Conservation (phyloP, 2,888 invertebrate genomes). For the Sycophila texana region DNA sequence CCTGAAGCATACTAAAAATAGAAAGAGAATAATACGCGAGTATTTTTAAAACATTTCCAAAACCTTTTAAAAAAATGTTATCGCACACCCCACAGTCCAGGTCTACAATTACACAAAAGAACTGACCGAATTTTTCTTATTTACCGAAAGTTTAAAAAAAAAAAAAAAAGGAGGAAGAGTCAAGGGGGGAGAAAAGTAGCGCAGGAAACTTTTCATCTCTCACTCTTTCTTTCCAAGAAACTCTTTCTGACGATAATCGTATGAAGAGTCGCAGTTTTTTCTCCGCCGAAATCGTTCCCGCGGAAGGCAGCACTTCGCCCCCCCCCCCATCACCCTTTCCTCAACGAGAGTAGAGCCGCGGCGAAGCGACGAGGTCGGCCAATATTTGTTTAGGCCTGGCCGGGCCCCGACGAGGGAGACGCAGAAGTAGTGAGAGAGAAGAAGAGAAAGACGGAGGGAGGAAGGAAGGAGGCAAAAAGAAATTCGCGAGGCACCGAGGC, state of each 20-base stretch:
- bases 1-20: too few relatives aligned
- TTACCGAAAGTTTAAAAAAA: too few relatives aligned
- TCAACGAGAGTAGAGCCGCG: not conserved
- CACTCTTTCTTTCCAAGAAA: not conserved
- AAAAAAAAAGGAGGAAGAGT: too few relatives aligned
- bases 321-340: not conserved
- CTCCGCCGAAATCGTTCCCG: conserved; percentile 25
- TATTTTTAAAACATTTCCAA: too few relatives aligned
- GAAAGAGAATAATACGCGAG: too few relatives aligned
- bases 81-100: too few relatives aligned
- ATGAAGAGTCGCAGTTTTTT: conserved; percentile 1
- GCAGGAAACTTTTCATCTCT: not conserved
- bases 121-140: too few relatives aligned
- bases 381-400: conserved; percentile 68
- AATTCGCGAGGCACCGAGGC: conserved; percentile 59
- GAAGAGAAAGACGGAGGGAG: not conserved
- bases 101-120: too few relatives aligned
- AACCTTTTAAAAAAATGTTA: too few relatives aligned
- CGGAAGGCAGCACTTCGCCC: not conserved
- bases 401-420: not conserved
- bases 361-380: conserved; percentile 55
- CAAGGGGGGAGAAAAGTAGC: too few relatives aligned
- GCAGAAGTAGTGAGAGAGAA: conserved; percentile 3
- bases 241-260: conserved; percentile 11
- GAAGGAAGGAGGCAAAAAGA: conserved; percentile 28